phyloP scores from a whole-genome alignment of 2,113 vertebrate species.

The Cichladusa arquata region DNA sequence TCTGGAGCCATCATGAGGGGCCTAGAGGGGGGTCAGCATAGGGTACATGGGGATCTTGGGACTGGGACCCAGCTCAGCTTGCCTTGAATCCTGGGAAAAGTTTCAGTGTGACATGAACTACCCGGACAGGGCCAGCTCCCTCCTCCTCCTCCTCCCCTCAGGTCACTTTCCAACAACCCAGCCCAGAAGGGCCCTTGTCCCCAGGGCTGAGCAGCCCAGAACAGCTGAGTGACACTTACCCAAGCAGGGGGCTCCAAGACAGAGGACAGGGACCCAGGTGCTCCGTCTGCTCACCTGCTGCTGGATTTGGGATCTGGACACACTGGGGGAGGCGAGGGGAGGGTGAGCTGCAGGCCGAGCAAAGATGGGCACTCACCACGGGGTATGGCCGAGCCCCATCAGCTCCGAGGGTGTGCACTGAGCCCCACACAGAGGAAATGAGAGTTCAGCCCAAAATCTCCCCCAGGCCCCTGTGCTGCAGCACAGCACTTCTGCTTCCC shows the following conservation, averaged over 20 bases:
- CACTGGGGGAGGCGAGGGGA: accelerated
- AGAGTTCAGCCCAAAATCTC: neutral
- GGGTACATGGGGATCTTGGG: neutral
- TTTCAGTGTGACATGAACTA: accelerated
- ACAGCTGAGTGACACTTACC: neutral
- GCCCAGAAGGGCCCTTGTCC: neutral
- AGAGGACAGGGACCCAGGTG: neutral
- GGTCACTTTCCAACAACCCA: neutral
- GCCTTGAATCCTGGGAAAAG: neutral
- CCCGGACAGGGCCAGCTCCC: neutral
- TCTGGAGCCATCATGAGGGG: neutral
- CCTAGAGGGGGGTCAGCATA: accelerated
- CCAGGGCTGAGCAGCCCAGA: neutral
- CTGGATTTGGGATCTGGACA: neutral
- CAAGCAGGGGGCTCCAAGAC: accelerated
- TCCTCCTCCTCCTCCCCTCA: neutral
- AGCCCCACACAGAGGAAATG: conserved; percentile 10
- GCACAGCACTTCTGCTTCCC: conserved; percentile 39
- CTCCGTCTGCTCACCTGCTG: neutral
- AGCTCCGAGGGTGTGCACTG: neutral
- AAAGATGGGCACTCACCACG: accelerated
- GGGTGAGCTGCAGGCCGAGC: accelerated
- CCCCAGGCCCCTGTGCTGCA: accelerated
- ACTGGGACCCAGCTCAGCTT: neutral
- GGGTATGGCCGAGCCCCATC: accelerated